Base-by-base conservation (phyloP, 35 echinoderm and acorn worm genomes). In the Ophioderma brevispina region DNA sequence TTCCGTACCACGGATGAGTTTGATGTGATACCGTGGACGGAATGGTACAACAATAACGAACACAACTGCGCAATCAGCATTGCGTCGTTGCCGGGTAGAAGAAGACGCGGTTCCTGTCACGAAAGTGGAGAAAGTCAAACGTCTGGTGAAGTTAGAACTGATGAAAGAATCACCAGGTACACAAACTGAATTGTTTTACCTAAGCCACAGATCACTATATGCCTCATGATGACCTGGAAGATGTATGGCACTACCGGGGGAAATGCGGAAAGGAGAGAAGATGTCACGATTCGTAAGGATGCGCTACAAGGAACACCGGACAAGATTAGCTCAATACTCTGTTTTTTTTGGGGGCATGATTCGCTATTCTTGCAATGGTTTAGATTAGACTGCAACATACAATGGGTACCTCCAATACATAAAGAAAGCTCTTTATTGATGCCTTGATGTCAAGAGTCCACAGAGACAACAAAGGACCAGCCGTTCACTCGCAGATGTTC, bases 251-350 rank as follows among this genome's bases (percentile, higher is more conserved):
- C 37, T 85, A 85, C 83, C 63, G 37, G 13, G 83, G 70, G 37
- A 23, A 52, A 1, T 85, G 19, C 21, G 36, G 35, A 15, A 41
- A 31, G 33, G 21, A 32, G 83, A 52, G n/a, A n/a, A n/a, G 59
- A 70, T 25, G 59, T 70, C n/a, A 85, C n/a, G 31, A 59, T 35
- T 32, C 50, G 63, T 5, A 59, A 64, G 31, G 50, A 85, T 32
- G 49, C 35, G 21, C 52, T 19, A 85, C 83, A n/a, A 39, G 83
- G 17, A 85, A 85, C 36, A 85, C 83, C n/a, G 15, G 83, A 85
- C 6, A 52, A 36, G 37, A n/a, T 64, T 36, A 64, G 37, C 35
- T 33, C 52, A 36, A 36, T 85, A 32, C 52, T 85, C 25, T 85
- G 83, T 36, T 23, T 35, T 33, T n/a, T n/a, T n/a, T n/a, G n/a